Base-by-base conservation (phyloP, 2,797 vertebrate genomes). In the Microcaecilia unicolor region DNA sequence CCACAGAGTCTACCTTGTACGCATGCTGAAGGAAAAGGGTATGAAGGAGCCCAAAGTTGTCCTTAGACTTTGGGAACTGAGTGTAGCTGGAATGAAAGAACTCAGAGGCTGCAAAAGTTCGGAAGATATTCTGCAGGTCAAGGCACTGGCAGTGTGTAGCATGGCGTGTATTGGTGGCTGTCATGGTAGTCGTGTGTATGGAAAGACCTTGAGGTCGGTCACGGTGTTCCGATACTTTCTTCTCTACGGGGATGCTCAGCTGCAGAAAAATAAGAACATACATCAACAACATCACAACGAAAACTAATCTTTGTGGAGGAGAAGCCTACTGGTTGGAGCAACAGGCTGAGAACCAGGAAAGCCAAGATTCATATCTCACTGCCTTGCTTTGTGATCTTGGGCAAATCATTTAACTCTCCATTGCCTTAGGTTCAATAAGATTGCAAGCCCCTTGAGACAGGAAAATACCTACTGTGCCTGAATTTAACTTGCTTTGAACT, bases 171-270 rank as follows among this genome's bases (percentile, higher is more conserved):
- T 99, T 98, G 57, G 91, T 94, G 34, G 88, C 54, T 2, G 67
- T 74, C 65, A 87, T 40, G 51, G 87, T 79, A 0, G 87, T 74
- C 0, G 58, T 38, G 20, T 58, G 70, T 16, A 94, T 28, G 28
- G 79, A 83, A 10, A 99, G 77, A 1, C 70, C 65, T 57, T 72
- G 89, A 0, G 96, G 95, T 7, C 94, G 90, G 37, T 96, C 88
- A 2, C 53, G 78, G 32, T 89, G 86, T 6, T 91, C 90, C 21
- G 78, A 25, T 30, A 91, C 84, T 41, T 88, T 90, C 32, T 86
- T 91, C 58, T 94, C 90, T 65, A 98, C 76, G 0, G 96, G 96
- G 49, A 98, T 74, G 44, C 74, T 75, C 28, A 98, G 51, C 96
- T 99, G 38, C 4, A 48, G 1, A 2, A 21, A 61, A 40, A 43